These are phyloP conservation scores for Plagodis dolabraria DNA, from an alignment of 2,888 invertebrate species.

Conservation along the genomic window DNA sequence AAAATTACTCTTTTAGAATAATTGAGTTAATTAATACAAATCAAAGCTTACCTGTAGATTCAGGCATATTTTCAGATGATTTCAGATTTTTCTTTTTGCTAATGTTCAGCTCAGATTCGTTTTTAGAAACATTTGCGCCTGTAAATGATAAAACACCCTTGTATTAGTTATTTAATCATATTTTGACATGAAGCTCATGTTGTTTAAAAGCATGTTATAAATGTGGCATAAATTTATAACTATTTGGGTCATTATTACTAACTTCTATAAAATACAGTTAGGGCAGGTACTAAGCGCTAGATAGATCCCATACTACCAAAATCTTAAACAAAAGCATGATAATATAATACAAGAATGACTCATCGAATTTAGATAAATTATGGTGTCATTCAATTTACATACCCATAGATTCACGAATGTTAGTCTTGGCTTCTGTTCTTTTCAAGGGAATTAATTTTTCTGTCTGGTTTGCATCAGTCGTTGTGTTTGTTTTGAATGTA, in stretches of 20 bases:
- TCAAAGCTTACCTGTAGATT: slow-evolving; percentile 34
- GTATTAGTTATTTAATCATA: too few relatives aligned
- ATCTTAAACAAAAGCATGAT: too few relatives aligned
- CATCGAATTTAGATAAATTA: too few relatives aligned
- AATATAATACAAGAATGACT: too few relatives aligned
- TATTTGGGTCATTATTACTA: too few relatives aligned
- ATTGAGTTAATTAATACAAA: background rate
- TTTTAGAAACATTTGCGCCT: slow-evolving; percentile 12
- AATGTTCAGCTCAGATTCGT: slow-evolving; percentile 35
- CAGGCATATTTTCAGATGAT: slow-evolving; percentile 21
- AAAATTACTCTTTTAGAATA: background rate
- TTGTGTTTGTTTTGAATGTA: slow-evolving; percentile 30
- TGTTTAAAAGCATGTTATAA: too few relatives aligned
- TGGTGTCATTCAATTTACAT: slow-evolving; percentile 29
- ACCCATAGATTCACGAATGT: slow-evolving; percentile 54
- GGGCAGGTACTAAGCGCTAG: too few relatives aligned
- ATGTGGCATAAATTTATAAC: too few relatives aligned
- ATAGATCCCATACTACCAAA: too few relatives aligned
- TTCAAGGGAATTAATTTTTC: slow-evolving; percentile 64
- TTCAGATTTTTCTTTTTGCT: slow-evolving; percentile 42
- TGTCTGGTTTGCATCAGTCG: slow-evolving; percentile 9
- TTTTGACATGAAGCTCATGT: too few relatives aligned
- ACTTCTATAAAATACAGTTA: too few relatives aligned
- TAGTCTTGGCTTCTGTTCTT: slow-evolving; percentile 59
- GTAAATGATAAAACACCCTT: background rate